These are phyloP conservation scores for Otis tarda DNA, from an alignment of 2,113 vertebrate species.

Conservation along the genomic window DNA sequence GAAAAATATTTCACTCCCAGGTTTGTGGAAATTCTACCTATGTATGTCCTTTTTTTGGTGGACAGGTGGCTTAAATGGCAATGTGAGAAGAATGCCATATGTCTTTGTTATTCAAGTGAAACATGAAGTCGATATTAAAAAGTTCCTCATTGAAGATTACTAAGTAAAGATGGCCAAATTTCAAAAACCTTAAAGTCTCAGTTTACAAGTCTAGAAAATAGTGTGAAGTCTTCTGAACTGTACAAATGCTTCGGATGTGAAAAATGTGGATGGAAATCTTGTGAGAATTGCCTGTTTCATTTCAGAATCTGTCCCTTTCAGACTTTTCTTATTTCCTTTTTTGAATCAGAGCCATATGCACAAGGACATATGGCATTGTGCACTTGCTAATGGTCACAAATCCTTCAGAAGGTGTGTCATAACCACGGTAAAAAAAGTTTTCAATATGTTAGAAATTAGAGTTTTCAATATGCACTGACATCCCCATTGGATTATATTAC, in stretches of 20 bases:
- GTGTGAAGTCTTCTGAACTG: slow-evolving; percentile 3
- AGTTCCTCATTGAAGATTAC: not conserved
- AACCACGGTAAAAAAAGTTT: not conserved
- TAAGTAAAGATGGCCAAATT: not conserved
- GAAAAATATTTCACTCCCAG: not conserved
- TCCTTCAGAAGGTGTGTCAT: not conserved
- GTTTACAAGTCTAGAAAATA: not conserved
- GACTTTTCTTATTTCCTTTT: slow-evolving; percentile 34
- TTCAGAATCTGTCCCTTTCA: slow-evolving; percentile 14
- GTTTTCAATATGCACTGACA: not conserved
- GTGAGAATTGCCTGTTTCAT: slow-evolving; percentile 31
- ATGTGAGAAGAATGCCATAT: not conserved
- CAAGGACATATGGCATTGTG: slow-evolving; percentile 29
- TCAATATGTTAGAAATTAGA: not conserved
- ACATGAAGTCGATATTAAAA: not conserved
- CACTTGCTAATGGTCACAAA: not conserved
- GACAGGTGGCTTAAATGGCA: not conserved
- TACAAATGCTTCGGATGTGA: not conserved
- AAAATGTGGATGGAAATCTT: not conserved
- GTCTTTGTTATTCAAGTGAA: not conserved
- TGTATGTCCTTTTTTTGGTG: not conserved
- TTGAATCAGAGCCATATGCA: not conserved
- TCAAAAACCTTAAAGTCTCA: slow-evolving; percentile 12
- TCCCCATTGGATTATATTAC: not conserved
- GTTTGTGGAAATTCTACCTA: not conserved